Base-by-base conservation (phyloP, 1,140 invertebrate species). In the Acromyrmex heyeri region DNA sequence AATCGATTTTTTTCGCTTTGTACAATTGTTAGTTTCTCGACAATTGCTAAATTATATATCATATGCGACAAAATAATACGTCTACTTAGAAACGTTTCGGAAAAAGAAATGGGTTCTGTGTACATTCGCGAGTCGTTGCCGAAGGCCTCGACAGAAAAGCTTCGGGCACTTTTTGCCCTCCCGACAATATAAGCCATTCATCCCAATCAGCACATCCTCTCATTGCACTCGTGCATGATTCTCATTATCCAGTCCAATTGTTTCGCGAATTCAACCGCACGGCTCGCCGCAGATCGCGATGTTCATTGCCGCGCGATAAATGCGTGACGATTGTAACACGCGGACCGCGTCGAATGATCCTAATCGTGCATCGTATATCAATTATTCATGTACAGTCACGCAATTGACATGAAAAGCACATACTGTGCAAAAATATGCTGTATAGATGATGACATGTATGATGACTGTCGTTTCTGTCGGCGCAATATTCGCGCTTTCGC, bases 201-300 rank as follows among this genome's bases (percentile, higher is more conserved):
- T 93, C 92, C 92, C 92, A 94, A 94, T 94, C 93, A 93, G 93
- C 89, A 94, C 93, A 94, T 94, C 93, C 93, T 94, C 93, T 94
- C 93, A 94, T 94, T 93, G 92, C 91, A 89, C 91, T 89, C 91
- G 70, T 82, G 91, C 91, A 93, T 91, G 91, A 93, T 93, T 94
- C 92, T 93, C 92, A 93, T 94, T 92, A 93, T 78, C 90, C 87
- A 87, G 89, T 91, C 83, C 90, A 92, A 93, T 93, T 93, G 89
- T 94, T 94, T 93, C 89, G 89, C 90, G 90, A 93, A 91, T 93
- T 91, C 65, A 77, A 18, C 82, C 62, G 14, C 50, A 55, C 61
- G 76, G 75, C 64, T 38, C 70, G 24, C 48, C 38, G n/a, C 12
- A 21, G 24, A 55, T 78, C 34, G 61, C 24, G 50, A 30, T 55